Evolutionary conservation across 35 echinoderm and acorn worm genomes (phyloP).

Genomic region (Diadema setosum): DNA sequence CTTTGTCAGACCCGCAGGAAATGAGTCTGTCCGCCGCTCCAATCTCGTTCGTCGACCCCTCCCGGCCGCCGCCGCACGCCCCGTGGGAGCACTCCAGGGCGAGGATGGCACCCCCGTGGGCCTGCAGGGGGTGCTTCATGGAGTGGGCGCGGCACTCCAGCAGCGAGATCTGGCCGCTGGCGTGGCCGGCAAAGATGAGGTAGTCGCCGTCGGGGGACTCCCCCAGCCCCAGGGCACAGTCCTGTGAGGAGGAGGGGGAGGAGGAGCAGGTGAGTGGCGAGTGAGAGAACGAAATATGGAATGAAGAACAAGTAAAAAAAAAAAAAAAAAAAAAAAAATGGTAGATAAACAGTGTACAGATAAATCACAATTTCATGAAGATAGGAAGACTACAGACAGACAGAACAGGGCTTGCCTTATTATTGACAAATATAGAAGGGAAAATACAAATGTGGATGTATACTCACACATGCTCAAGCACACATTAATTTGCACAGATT

Average conservation of each 20-base stretch:
- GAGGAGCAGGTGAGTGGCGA: no score
- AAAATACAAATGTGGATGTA: no score
- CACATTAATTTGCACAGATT: no score
- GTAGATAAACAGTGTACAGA: no score
- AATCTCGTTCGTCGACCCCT: not conserved
- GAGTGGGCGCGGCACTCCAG: conserved; percentile 45
- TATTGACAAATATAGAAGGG: no score
- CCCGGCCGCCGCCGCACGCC: not conserved
- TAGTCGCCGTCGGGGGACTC: conserved; percentile 54
- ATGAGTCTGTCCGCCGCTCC: conserved; percentile 55
- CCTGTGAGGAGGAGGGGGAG: conserved; percentile 9
- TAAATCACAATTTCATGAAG: no score
- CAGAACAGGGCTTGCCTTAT: no score
- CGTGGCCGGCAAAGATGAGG: conserved; percentile 81
- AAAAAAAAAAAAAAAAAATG: no score
- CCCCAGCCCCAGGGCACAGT: conserved; percentile 55
- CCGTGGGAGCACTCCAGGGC: conserved; percentile 86
- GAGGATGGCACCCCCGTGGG: conserved; percentile 65
- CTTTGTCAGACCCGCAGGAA: conserved; percentile 87
- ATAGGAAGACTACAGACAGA: no score
- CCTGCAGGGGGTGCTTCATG: conserved; percentile 72
- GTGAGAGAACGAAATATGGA: no score
- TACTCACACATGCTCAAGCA: no score
- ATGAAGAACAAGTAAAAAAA: no score
- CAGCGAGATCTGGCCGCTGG: conserved; percentile 79